Conservation (phyloP, 2,797 vertebrate species). For the Toxotes lorentzi region DNA sequence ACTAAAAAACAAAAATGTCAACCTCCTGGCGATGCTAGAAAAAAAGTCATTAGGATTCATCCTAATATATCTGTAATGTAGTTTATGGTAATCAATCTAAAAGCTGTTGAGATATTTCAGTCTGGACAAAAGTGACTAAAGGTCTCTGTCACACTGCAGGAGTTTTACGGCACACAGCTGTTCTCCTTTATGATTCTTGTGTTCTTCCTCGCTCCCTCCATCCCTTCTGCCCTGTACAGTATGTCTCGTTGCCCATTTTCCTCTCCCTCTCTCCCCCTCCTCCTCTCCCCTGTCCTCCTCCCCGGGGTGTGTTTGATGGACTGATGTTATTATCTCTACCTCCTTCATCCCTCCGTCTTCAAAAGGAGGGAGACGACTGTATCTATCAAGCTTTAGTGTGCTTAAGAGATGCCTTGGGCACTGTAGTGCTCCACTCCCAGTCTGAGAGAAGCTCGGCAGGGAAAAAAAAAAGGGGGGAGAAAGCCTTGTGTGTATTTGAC, state of each 20-base stretch:
- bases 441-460: constrained; percentile 22
- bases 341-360: constrained; percentile 67
- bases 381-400: constrained; percentile 66
- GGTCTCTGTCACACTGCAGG: neutral
- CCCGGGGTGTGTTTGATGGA: constrained; percentile 67
- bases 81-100: neutral
- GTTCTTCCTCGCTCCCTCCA: neutral
- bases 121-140: neutral
- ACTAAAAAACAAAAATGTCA: neutral
- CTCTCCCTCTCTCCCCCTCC: neutral
- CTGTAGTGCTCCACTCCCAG: constrained; percentile 43
- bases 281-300: constrained; percentile 24
- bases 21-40: neutral
- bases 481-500: constrained; percentile 41
- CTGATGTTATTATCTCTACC: constrained; percentile 76
- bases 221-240: constrained; percentile 15
- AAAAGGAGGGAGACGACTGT: constrained; percentile 65
- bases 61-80: neutral
- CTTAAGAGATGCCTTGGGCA: constrained; percentile 67
- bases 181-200: neutral
- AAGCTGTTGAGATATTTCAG: neutral
- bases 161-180: neutral
- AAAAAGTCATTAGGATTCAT: neutral
- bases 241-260: constrained; percentile 8
- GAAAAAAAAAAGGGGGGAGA: neutral